These are phyloP conservation scores for Plagodis dolabraria DNA, from an alignment of 2,888 invertebrate genomes.

Conservation along the genomic window DNA sequence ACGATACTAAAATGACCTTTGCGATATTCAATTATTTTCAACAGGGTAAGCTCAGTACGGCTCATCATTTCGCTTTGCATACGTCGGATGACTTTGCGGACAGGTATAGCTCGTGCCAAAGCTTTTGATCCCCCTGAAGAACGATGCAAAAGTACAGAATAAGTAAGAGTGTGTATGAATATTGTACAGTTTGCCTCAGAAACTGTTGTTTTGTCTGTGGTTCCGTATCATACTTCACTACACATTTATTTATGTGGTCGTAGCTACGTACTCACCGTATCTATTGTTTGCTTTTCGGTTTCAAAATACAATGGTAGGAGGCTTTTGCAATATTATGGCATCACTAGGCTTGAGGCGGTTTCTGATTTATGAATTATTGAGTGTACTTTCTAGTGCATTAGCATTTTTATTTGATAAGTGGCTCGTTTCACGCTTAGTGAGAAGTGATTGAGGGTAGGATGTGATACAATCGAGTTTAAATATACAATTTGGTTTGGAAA, in stretches of 20 bases:
- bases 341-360: conserved; percentile 32
- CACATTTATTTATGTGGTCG: conserved; percentile 5
- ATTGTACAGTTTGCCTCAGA: not conserved
- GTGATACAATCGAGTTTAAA: too few relatives aligned
- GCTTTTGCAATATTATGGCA: conserved; percentile 10
- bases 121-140: not conserved
- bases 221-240: not conserved
- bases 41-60: not conserved
- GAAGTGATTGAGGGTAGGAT: not conserved
- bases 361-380: conserved; percentile 33
- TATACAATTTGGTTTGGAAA: too few relatives aligned
- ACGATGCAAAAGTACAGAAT: not conserved
- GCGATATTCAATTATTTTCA: not conserved
- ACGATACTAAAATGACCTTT: not conserved
- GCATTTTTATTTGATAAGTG: conserved; percentile 37
- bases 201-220: not conserved
- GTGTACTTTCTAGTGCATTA: conserved; percentile 32
- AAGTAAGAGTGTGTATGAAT: not conserved
- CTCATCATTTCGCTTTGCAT: not conserved
- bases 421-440: conserved; percentile 25
- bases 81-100: not conserved
- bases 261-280: too few relatives aligned
- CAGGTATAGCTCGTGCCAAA: not conserved
- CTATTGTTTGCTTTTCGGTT: conserved; percentile 6
- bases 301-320: conserved; percentile 11